These are phyloP conservation scores for Vollenhovia emeryi DNA, from an alignment of 1,140 invertebrate genomes.

Conservation along the genomic window DNA sequence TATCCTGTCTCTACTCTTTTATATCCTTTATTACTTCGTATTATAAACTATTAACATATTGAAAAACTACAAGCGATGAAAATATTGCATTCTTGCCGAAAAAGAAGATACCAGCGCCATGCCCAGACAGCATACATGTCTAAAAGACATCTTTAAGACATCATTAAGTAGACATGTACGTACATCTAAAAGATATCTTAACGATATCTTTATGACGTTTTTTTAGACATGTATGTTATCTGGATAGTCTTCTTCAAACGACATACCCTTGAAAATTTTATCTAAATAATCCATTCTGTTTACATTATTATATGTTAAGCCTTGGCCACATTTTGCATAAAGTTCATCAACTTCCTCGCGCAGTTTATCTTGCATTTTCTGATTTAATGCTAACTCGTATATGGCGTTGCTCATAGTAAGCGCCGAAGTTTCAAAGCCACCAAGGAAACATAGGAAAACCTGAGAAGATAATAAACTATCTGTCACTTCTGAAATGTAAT, in stretches of 20 bases:
- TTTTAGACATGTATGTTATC: too few species aligned
- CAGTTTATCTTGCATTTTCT: not conserved
- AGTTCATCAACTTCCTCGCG: constrained; percentile 61
- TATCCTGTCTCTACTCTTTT: too few species aligned
- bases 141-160: too few species aligned
- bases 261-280: constrained; percentile 74
- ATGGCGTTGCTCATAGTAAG: constrained; percentile 83
- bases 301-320: constrained; percentile 71
- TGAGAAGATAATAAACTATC: constrained; percentile 78
- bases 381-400: constrained; percentile 54
- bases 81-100: not conserved
- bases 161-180: too few species aligned
- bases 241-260: not conserved
- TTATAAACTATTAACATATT: not conserved
- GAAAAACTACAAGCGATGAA: not conserved
- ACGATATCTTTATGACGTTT: too few species aligned
- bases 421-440: constrained; percentile 88
- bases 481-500: constrained; percentile 68
- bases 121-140: too few species aligned
- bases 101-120: not conserved
- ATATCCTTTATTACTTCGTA: too few species aligned
- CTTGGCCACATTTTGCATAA: constrained; percentile 56
- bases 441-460: constrained; percentile 83
- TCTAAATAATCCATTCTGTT: constrained; percentile 77
- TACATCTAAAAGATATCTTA: too few species aligned